These are phyloP conservation scores for Odontamblyopus lacepedii DNA, from an alignment of 2,797 vertebrate genomes.

Conservation along the genomic window DNA sequence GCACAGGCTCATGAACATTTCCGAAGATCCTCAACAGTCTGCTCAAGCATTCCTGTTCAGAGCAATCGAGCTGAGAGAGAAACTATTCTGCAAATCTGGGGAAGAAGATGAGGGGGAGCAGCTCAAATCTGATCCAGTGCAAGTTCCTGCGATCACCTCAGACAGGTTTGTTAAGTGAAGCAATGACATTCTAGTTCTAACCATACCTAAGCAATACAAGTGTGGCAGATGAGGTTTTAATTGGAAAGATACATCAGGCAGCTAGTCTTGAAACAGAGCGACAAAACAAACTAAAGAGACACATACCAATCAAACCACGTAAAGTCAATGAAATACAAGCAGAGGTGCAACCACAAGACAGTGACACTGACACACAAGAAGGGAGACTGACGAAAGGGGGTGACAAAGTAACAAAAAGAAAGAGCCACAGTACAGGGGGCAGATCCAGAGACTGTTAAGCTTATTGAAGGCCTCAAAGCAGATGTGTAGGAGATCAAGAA, in stretches of 20 bases:
- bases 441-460: neutral
- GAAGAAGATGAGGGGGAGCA: neutral
- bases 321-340: neutral
- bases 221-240: constrained; percentile 17
- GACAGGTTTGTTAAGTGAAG: constrained; percentile 4
- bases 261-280: constrained; percentile 10
- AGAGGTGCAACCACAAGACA: no score
- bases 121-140: neutral
- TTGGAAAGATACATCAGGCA: constrained; percentile 16
- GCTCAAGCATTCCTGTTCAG: constrained; percentile 7
- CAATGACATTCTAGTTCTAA: constrained; percentile 17
- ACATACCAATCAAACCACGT: neutral
- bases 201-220: neutral
- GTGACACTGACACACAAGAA: no score
- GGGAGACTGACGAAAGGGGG: no score
- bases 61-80: constrained; percentile 13
- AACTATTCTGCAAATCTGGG: neutral
- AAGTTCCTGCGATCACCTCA: neutral
- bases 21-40: neutral
- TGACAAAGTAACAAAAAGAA: no score
- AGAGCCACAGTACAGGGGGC: no score
- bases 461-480: neutral
- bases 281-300: constrained; percentile 15
- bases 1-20: constrained; percentile 13
- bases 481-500: neutral